Evolutionary conservation across 2,113 vertebrate species (phyloP).

Genomic region (Corydoras sp.): DNA sequence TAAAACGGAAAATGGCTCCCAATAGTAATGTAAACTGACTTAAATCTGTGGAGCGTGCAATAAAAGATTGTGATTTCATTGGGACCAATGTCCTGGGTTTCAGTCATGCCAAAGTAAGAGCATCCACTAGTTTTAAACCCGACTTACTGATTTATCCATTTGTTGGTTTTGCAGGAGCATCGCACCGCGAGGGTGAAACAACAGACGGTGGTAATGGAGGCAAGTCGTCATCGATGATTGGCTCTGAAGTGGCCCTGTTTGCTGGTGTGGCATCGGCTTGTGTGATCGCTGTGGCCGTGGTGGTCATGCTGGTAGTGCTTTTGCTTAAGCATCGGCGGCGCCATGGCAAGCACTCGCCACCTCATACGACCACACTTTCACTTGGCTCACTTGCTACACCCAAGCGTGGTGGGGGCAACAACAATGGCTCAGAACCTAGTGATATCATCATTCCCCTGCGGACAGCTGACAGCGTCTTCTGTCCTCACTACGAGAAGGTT

Average conservation of each 20-base stretch:
- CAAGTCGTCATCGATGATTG: slow-evolving; percentile 80
- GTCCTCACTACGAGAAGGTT: slow-evolving; percentile 98
- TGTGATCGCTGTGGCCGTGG: slow-evolving; percentile 96
- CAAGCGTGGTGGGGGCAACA: slow-evolving; percentile 87
- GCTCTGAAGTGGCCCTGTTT: slow-evolving; percentile 95
- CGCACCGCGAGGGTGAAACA: slow-evolving; percentile 38
- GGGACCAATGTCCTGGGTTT: neutral
- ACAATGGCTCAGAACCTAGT: slow-evolving; percentile 96
- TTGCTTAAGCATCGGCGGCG: slow-evolving; percentile 92
- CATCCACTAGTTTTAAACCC: slow-evolving; percentile 22
- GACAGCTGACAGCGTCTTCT: slow-evolving; percentile 99
- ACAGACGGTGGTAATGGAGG: slow-evolving; percentile 64
- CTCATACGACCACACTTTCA: slow-evolving; percentile 86
- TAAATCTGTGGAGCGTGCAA: neutral
- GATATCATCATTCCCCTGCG: slow-evolving; percentile 99
- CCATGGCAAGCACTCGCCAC: slow-evolving; percentile 95
- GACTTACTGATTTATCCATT: neutral
- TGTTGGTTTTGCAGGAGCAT: slow-evolving; percentile 39
- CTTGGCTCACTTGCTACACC: slow-evolving; percentile 96
- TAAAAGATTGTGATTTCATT: neutral
- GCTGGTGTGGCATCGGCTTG: slow-evolving; percentile 93
- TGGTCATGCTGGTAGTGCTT: slow-evolving; percentile 94
- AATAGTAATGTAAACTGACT: neutral
- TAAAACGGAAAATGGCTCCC: neutral
- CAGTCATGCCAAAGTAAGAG: neutral